phyloP scores from a whole-genome alignment of 2,888 invertebrate genomes.

The Ichneumoninae sp. region DNA sequence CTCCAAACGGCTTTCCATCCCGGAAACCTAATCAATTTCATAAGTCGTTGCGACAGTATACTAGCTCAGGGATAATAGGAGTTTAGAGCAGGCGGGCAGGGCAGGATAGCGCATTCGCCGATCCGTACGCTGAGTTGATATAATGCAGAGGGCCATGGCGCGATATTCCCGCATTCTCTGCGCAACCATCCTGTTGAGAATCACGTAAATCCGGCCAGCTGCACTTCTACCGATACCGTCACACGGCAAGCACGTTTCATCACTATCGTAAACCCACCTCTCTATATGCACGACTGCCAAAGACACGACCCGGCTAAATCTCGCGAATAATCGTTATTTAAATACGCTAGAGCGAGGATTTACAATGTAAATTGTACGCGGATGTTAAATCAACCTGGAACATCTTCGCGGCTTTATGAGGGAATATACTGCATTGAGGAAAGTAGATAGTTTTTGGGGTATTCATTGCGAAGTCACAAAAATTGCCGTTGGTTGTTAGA shows the following conservation, averaged over 20 bases:
- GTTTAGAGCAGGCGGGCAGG: constrained; percentile 43
- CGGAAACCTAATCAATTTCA: constrained; percentile 66
- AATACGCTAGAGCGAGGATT: constrained; percentile 8
- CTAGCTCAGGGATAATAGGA: constrained; percentile 54
- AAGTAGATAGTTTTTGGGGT: not conserved
- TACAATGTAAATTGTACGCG: not conserved
- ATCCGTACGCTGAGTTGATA: constrained; percentile 40
- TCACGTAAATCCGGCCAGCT: constrained; percentile 38
- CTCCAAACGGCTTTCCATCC: constrained; percentile 24
- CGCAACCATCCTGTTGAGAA: constrained; percentile 7
- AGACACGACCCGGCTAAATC: constrained; percentile 31
- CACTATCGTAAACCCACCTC: constrained; percentile 31
- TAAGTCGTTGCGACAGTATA: constrained; percentile 61
- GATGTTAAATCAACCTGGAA: not conserved
- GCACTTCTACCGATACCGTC: constrained; percentile 45
- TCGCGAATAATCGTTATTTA: constrained; percentile 42
- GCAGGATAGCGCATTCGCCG: not conserved
- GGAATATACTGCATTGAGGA: not conserved
- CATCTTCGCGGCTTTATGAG: not conserved
- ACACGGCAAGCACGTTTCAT: constrained; percentile 44
- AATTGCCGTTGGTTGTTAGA: not conserved
- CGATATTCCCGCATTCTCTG: constrained; percentile 9
- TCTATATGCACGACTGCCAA: not conserved
- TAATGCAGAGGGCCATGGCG: constrained; percentile 3
- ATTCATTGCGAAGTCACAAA: not conserved